Percentiles rank a stretch among this genome's conserved stretches.
These are phyloP conservation scores for Sipha flava DNA, from an alignment of 1,140 invertebrate species.

Conservation along the genomic window DNA sequence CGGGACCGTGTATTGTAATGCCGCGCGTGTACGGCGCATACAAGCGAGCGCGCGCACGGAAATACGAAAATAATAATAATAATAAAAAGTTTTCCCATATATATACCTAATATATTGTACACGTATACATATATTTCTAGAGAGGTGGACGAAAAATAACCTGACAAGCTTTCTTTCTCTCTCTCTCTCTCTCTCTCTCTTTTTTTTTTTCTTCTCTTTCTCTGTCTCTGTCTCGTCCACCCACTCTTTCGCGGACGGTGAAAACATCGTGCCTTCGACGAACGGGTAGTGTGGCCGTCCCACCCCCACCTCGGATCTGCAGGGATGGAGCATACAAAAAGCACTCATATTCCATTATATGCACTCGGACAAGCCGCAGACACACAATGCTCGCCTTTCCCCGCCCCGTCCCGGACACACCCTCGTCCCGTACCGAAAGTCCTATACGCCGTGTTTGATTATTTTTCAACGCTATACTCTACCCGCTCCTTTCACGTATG, in stretches of 20 bases:
- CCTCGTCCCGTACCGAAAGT: background rate
- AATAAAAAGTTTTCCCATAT: background rate
- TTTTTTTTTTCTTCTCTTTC: too few species aligned
- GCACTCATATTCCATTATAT: slow-evolving; percentile 23
- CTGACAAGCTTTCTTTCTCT: background rate
- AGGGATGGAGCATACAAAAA: background rate
- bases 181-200: too few species aligned
- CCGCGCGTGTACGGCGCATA: background rate
- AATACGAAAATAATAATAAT: too few species aligned
- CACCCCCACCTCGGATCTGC: too few species aligned
- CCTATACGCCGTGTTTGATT: background rate
- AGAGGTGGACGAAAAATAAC: slow-evolving; percentile 1
- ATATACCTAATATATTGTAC: background rate
- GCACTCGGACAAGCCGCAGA: background rate
- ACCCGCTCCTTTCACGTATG: background rate
- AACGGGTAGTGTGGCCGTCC: too few species aligned
- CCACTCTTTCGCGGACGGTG: too few species aligned
- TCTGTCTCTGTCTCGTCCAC: too few species aligned
- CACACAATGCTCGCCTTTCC: background rate
- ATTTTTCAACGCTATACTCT: background rate
- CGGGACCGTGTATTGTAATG: too few species aligned
- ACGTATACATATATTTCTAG: too few species aligned
- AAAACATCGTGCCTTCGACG: too few species aligned
- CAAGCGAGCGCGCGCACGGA: background rate
- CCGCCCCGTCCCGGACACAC: background rate